Conservation (phyloP, 2,888 invertebrate species). For the Conus canariensis region DNA sequence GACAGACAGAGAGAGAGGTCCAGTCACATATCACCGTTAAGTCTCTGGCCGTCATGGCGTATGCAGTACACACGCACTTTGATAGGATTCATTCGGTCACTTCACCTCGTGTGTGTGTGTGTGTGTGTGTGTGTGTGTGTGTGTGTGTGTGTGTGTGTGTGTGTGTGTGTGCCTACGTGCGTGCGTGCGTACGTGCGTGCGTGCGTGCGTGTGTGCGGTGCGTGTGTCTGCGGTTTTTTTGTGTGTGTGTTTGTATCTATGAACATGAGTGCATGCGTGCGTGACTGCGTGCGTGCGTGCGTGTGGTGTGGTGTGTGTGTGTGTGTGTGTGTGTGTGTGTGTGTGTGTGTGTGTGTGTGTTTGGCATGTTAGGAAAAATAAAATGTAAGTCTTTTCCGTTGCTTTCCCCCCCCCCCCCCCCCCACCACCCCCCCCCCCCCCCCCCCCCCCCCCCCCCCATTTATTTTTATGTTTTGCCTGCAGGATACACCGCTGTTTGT, state of each 20-base stretch:
- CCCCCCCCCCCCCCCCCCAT: too few relatives aligned
- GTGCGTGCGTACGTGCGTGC: conserved; percentile 27
- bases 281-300: neutral
- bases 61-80: too few relatives aligned
- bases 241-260: neutral
- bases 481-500: too few relatives aligned
- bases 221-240: conserved; percentile 1
- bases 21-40: neutral
- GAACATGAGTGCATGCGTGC: conserved; percentile 19
- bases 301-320: too few relatives aligned
- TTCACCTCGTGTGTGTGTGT: neutral
- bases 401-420: too few relatives aligned
- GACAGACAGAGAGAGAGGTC: neutral
- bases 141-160: conserved; percentile 18
- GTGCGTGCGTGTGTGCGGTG: conserved; percentile 15
- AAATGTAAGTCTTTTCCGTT: neutral
- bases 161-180: conserved; percentile 17
- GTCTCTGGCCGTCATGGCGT: too few relatives aligned
- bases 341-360: conserved; percentile 10
- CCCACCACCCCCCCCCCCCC: too few relatives aligned
- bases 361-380: neutral
- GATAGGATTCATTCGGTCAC: neutral
- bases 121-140: conserved; percentile 19
- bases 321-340: conserved; percentile 16
- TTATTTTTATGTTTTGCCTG: too few relatives aligned